These are phyloP conservation scores for Lasioglossum figueresi DNA, from an alignment of 2,888 invertebrate species.

Conservation along the genomic window DNA sequence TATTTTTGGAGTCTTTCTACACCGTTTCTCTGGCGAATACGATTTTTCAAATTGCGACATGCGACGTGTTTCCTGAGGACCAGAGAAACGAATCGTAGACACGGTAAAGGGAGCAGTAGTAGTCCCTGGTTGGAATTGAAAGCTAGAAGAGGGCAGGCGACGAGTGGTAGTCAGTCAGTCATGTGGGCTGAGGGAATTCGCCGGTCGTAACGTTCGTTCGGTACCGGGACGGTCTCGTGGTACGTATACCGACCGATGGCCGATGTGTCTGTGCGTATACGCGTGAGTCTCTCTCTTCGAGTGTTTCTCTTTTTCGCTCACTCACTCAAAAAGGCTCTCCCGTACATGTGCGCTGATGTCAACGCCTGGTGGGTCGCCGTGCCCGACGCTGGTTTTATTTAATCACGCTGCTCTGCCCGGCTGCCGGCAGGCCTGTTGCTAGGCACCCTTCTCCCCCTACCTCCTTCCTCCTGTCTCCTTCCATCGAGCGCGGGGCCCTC, in stretches of 20 bases:
- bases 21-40: too few relatives aligned
- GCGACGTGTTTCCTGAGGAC: too few relatives aligned
- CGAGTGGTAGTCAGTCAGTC: slow-evolving; percentile 56
- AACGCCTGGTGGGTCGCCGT: slow-evolving; percentile 78
- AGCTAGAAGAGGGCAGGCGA: slow-evolving; percentile 34
- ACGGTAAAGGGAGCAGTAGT: neutral
- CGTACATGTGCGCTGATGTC: slow-evolving; percentile 75
- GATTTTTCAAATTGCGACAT: too few relatives aligned
- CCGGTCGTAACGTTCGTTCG: slow-evolving; percentile 62
- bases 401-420: slow-evolving; percentile 79
- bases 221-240: slow-evolving; percentile 57
- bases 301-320: neutral
- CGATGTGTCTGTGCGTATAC: slow-evolving; percentile 27
- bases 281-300: neutral
- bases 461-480: slow-evolving; percentile 45
- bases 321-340: slow-evolving; percentile 45
- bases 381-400: slow-evolving; percentile 81
- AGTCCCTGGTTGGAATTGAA: slow-evolving; percentile 13
- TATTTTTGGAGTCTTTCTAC: too few relatives aligned
- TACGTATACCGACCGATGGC: slow-evolving; percentile 30
- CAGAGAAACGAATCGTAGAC: neutral
- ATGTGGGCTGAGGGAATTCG: slow-evolving; percentile 76
- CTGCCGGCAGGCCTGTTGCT: slow-evolving; percentile 81
- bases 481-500: slow-evolving; percentile 68
- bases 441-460: slow-evolving; percentile 80